Evolutionary conservation across 2,797 vertebrate species (phyloP).

Genomic region (Crypturellus tataupa): DNA sequence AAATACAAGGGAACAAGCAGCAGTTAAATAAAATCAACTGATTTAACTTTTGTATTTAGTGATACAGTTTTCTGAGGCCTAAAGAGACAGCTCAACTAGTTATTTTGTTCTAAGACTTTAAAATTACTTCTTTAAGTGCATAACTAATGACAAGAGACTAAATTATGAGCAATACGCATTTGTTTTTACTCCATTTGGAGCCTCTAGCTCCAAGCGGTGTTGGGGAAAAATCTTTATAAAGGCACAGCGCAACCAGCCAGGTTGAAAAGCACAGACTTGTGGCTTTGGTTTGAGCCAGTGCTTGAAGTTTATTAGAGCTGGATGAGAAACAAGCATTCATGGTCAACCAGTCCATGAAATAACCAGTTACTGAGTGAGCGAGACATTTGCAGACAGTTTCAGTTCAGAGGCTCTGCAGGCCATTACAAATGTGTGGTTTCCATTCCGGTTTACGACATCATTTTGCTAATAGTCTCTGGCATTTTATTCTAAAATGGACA

Average conservation of each 20-base stretch:
- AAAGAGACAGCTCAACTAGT: not conserved
- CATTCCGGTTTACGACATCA: not conserved
- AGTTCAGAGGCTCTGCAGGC: not conserved
- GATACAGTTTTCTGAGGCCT: not conserved
- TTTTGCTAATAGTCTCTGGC: not conserved
- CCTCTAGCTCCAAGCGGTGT: not conserved
- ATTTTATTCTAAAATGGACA: not conserved
- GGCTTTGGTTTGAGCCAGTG: not conserved
- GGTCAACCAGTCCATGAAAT: not conserved
- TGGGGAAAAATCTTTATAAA: not conserved
- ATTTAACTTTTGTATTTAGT: constrained; percentile 18
- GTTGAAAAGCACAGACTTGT: not conserved
- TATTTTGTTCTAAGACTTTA: not conserved
- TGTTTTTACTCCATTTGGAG: not conserved
- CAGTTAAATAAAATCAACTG: not conserved
- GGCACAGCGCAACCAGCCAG: not conserved
- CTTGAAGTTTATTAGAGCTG: not conserved
- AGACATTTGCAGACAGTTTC: not conserved
- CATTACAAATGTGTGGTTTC: not conserved
- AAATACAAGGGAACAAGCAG: not conserved
- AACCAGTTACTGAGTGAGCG: not conserved
- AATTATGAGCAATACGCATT: not conserved
- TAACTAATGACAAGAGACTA: constrained; percentile 25
- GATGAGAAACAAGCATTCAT: not conserved
- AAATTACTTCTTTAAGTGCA: constrained; percentile 27